Evolutionary conservation across 2,888 invertebrate species (phyloP), one percentile per base, ranked within the genome.

Genomic region (Cephus sareptanus): DNA sequence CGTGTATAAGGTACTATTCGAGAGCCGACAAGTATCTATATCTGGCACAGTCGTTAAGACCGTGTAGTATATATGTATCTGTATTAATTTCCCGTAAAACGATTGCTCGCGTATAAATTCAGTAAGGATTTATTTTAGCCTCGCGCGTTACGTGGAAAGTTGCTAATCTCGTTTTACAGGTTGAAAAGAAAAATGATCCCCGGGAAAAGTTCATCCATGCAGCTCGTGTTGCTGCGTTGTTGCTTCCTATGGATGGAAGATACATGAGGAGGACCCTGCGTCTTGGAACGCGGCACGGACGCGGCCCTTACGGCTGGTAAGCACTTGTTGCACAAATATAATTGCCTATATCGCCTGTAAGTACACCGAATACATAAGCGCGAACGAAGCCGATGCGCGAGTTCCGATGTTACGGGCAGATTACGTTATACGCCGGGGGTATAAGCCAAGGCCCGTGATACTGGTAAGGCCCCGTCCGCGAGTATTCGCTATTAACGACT

Each of bases 401-500:
- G 75, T 71, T 81, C 79, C 79, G 81, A 83, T 80, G 79, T 80
- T 79, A 74, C 82, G 75, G 74, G 71, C 74, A 82, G 82, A 82
- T 83, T 81, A 71, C 71, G 81, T 78, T 76, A 33, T 37, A 79
- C 69, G 75, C 70, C 69, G 69, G 79, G 69, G 70, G 79, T 75
- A 73, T 75, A 73, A 76, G 69, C 74, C 77, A 70, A 33, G 76
- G 76, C 33, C 35, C 74, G 74, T 73, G 74, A 56, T 56, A 56
- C 56, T 23, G 56, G 56, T 56, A 56, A 56, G 15, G 69, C 76
- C 73, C 80, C 74, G 76, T 70, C 79, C 79, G 79, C 80, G 83
- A 81, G 83, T 82, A 80, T 77, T 77, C 82, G 78, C 85, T 85
- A 85, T 88, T 88, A 88, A 88, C 88, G 88, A 88, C 88, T 89